These are phyloP conservation scores for Neoascia interrupta DNA, from an alignment of 2,888 invertebrate genomes.

Conservation along the genomic window DNA sequence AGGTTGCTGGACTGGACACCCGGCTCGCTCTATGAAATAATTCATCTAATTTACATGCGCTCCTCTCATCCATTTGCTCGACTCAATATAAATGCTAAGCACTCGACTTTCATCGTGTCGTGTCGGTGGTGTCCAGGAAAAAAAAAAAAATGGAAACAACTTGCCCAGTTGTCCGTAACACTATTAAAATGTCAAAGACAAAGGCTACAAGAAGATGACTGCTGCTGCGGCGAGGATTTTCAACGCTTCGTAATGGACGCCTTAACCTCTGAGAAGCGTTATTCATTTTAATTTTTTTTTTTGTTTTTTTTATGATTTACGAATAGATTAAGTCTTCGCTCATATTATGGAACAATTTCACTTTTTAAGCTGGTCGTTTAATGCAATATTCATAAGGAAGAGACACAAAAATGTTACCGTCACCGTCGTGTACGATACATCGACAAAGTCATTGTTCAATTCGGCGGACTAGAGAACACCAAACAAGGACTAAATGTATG, in stretches of 20 bases:
- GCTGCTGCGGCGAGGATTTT: constrained; percentile 20
- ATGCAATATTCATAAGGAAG: constrained; percentile 58
- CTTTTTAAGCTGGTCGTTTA: constrained; percentile 45
- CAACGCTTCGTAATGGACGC: constrained; percentile 25
- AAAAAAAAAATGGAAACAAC: constrained; percentile 37
- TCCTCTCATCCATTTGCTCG: constrained; percentile 26
- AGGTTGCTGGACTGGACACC: no score
- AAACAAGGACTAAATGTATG: constrained; percentile 13
- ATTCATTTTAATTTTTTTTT: not conserved
- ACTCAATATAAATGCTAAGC: constrained; percentile 64
- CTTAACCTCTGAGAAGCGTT: constrained; percentile 10
- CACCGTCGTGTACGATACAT: no score
- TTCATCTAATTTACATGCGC: constrained; percentile 51
- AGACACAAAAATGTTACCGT: constrained; percentile 3
- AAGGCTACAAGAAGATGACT: constrained; percentile 27
- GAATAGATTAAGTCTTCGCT: constrained; percentile 61
- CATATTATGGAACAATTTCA: constrained; percentile 53
- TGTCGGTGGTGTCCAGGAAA: constrained; percentile 1
- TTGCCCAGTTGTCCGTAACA: constrained; percentile 36
- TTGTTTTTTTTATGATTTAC: constrained; percentile 30
- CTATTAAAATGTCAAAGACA: constrained; percentile 44
- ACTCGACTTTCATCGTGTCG: constrained; percentile 12
- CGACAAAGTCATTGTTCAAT: constrained; percentile 25
- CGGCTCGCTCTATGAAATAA: no score
- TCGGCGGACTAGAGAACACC: no score